Percentiles rank a stretch among this genome's conserved stretches.
Conservation (phyloP, 2,888 invertebrate species). For the Cerastoderma edule region DNA sequence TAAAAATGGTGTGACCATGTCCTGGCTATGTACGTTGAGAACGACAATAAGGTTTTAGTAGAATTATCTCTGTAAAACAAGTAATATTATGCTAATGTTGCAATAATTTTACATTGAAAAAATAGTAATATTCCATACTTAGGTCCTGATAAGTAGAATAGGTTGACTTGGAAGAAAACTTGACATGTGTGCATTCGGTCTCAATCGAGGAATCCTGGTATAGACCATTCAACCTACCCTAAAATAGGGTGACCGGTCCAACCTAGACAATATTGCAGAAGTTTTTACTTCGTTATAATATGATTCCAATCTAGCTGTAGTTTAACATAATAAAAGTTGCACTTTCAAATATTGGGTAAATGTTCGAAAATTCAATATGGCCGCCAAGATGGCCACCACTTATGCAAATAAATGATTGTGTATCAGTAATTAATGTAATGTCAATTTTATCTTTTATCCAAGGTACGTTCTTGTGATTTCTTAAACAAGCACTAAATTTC, state of each 20-base stretch:
- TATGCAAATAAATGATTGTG: not conserved
- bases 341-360: not conserved
- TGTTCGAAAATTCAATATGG: not conserved
- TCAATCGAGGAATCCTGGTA: too few species aligned
- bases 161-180: too few species aligned
- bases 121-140: too few species aligned
- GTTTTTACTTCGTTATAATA: not conserved
- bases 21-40: too few species aligned
- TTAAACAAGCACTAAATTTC: not conserved
- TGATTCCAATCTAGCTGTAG: not conserved
- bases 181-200: too few species aligned
- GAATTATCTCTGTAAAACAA: too few species aligned
- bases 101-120: too few species aligned
- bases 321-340: not conserved
- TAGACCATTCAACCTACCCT: not conserved
- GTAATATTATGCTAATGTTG: too few species aligned
- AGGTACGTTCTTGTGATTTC: not conserved
- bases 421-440: not conserved
- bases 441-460: not conserved
- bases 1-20: too few species aligned
- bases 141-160: too few species aligned
- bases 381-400: not conserved
- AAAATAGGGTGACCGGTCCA: not conserved
- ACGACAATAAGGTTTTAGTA: too few species aligned
- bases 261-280: slow-evolving; percentile 1